Evolutionary conservation across 2,888 invertebrate species (phyloP), one percentile per base, ranked within the genome.

Genomic region (Drosophila fulvimacula): DNA sequence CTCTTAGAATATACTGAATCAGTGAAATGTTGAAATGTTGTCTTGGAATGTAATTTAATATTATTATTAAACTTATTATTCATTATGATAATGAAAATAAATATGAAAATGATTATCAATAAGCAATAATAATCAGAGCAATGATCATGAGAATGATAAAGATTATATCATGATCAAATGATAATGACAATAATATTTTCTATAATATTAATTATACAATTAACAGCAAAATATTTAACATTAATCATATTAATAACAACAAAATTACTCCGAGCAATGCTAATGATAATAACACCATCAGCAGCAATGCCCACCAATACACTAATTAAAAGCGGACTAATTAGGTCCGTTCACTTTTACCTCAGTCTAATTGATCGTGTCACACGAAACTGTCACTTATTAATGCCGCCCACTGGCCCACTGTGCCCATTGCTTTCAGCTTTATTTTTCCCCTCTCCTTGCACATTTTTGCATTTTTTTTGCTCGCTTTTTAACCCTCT

Each of bases 381-480:
- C 27, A 36, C 27, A 36, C 13, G 38, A 9, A 53, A 24, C 34
- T 15, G 9, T 17, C 44, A 17, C 15, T 30, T 46, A 36, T 10
- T 36, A 6, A 46, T 27, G 10, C 5, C 19, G 13, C 21, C 62
- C 36, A 62, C 51, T 44, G 63, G 13, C 21, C 62, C 36, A 62
- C 51, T 44, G 63, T 51, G 30, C 30, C 6, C 10, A 1, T 11
- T 34, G 27, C 21, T 11, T 11, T 2, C 27, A n/a, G 19, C 44
- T 21, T 13, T 21, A 24, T 34, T 34, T 41, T 15, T n/a, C 1
- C 1, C 2, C 11, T 3, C 11, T 17, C 19, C 10, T 30, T 6
- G 6, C 24, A 5, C 24, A 27, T n/a, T 27, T 27, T 27, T 27
- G 27, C 27, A 27, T 0, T 27, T 24, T 19, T 11, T 34, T 9